These are phyloP conservation scores for Neopelma chrysocephalum DNA, from an alignment of 2,797 vertebrate genomes.

Conservation along the genomic window DNA sequence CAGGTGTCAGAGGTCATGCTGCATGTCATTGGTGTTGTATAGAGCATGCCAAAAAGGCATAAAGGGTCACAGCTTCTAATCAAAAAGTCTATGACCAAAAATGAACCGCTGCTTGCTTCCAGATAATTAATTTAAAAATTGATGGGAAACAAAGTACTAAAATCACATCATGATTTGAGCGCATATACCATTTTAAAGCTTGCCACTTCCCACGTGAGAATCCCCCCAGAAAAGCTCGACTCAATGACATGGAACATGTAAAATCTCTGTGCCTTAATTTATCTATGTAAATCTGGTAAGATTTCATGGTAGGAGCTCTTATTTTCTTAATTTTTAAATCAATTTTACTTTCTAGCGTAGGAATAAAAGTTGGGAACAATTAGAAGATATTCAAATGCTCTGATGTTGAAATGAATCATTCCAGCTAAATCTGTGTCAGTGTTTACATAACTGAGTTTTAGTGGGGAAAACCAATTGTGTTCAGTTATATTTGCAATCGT, in stretches of 20 bases:
- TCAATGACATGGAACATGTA: not conserved
- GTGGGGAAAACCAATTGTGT: not conserved
- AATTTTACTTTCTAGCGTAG: not conserved
- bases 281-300: not conserved
- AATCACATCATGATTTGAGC: slow-evolving; percentile 67
- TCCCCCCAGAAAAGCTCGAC: not conserved
- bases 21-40: slow-evolving; percentile 82
- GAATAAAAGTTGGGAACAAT: not conserved
- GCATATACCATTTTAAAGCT: slow-evolving; percentile 46
- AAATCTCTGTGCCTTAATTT: not conserved
- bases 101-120: slow-evolving; percentile 90
- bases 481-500: not conserved
- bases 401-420: not conserved
- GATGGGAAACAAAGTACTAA: slow-evolving; percentile 81
- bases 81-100: slow-evolving; percentile 91
- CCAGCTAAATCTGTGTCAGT: not conserved
- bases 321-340: not conserved
- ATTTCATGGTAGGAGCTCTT: not conserved
- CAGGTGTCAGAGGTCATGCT: slow-evolving; percentile 89
- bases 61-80: slow-evolving; percentile 88
- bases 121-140: slow-evolving; percentile 95
- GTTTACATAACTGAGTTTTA: not conserved
- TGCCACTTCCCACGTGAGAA: not conserved
- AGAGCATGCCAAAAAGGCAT: slow-evolving; percentile 81
- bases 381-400: not conserved